phyloP scores from a whole-genome alignment of 92 coral and sea anemone species.

The Porites lobata region DNA sequence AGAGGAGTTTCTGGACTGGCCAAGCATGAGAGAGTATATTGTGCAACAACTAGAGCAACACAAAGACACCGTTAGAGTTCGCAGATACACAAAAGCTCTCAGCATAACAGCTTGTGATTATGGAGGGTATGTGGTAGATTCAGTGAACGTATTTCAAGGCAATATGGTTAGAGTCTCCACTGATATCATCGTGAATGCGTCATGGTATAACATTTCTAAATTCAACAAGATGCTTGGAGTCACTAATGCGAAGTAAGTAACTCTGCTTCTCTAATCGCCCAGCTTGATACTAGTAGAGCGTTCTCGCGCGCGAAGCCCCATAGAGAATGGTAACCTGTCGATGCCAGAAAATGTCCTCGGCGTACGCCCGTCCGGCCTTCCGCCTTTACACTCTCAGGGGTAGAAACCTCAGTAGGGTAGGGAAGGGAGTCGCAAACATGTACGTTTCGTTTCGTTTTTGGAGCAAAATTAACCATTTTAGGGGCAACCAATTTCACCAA shows the following conservation, averaged over 20 bases:
- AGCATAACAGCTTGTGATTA: constrained; percentile 17
- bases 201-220: constrained; percentile 77
- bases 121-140: constrained; percentile 10
- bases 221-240: constrained; percentile 59
- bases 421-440: too few relatives aligned
- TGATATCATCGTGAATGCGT: constrained; percentile 55
- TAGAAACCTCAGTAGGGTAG: too few relatives aligned
- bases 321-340: too few relatives aligned
- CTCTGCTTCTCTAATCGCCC: too few relatives aligned
- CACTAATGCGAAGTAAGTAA: constrained; percentile 1
- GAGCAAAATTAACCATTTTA: too few relatives aligned
- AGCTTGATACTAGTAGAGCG: too few relatives aligned
- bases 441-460: too few relatives aligned
- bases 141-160: background rate
- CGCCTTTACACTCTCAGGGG: too few relatives aligned
- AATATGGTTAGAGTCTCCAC: constrained; percentile 7
- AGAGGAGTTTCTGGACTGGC: constrained; percentile 69
- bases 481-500: too few relatives aligned
- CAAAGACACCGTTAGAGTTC: constrained; percentile 13
- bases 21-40: constrained; percentile 48
- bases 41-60: constrained; percentile 19
- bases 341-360: too few relatives aligned
- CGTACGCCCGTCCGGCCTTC: too few relatives aligned
- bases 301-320: too few relatives aligned
- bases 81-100: constrained; percentile 43